phyloP scores from a whole-genome alignment of 2,888 invertebrate genomes.

The Geotrupes spiniger region DNA sequence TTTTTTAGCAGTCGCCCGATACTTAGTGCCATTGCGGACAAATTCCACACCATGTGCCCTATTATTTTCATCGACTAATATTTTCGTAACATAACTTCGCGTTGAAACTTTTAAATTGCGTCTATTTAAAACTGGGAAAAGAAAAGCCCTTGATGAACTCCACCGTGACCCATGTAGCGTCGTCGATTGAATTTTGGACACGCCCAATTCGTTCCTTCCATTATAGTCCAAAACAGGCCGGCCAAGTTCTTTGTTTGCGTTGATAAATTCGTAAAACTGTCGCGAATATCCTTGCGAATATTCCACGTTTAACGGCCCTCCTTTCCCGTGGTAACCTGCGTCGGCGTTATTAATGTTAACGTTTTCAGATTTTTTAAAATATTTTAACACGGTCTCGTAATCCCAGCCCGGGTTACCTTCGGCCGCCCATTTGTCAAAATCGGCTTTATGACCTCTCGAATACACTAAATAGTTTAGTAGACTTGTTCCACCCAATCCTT shows the following conservation, averaged over 20 bases:
- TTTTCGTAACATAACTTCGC: constrained; percentile 63
- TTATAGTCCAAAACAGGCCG: constrained; percentile 69
- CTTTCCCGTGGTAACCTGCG: constrained; percentile 62
- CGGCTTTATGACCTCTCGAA: constrained; percentile 69
- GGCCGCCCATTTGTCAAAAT: constrained; percentile 74
- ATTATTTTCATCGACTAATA: constrained; percentile 60
- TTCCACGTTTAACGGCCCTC: constrained; percentile 66
- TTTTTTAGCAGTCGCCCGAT: constrained; percentile 57
- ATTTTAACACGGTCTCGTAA: constrained; percentile 64
- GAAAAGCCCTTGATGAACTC: constrained; percentile 73
- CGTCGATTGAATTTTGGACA: constrained; percentile 65
- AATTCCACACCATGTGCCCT: constrained; percentile 66
- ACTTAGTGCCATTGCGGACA: constrained; percentile 56
- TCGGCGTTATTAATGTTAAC: constrained; percentile 58
- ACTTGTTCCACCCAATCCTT: constrained; percentile 74
- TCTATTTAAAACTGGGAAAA: constrained; percentile 62
- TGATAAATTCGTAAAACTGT: constrained; percentile 60
- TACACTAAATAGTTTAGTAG: constrained; percentile 80
- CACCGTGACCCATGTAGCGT: constrained; percentile 68
- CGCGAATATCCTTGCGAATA: constrained; percentile 59
- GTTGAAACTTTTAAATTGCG: constrained; percentile 68
- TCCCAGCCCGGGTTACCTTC: constrained; percentile 77
- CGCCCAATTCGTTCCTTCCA: constrained; percentile 60
- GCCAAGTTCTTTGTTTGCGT: constrained; percentile 65
- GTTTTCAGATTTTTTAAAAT: constrained; percentile 73